Evolutionary conservation across 2,113 vertebrate genomes (phyloP).

Genomic region (Osmerus mordax): DNA sequence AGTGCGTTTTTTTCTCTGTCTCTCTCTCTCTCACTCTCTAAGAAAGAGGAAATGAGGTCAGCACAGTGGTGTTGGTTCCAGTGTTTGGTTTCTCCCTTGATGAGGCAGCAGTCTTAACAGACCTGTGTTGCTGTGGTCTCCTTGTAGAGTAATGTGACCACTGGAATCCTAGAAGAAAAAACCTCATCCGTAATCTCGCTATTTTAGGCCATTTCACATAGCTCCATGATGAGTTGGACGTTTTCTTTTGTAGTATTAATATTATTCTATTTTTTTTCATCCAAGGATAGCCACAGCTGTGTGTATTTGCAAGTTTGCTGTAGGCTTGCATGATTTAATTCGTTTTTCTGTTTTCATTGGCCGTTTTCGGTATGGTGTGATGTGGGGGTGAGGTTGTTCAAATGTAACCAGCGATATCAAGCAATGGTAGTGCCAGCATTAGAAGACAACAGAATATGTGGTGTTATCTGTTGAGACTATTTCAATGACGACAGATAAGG

Average conservation of each 20-base stretch:
- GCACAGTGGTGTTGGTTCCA: constrained; percentile 45
- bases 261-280: not conserved
- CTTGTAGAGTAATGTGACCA: not conserved
- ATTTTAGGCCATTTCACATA: constrained; percentile 11
- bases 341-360: not conserved
- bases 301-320: not conserved
- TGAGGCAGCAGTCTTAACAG: constrained; percentile 15
- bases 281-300: not conserved
- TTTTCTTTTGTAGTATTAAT: not conserved
- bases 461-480: not conserved
- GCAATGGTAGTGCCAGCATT: too few species aligned
- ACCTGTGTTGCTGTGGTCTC: constrained; percentile 11
- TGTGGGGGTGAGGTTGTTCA: too few species aligned
- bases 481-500: not conserved
- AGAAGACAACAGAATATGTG: not conserved
- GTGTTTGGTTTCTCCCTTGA: constrained; percentile 48
- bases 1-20: not conserved
- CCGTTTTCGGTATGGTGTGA: too few species aligned
- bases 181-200: not conserved
- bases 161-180: not conserved
- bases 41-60: constrained; percentile 55
- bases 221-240: not conserved
- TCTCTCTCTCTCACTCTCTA: constrained; percentile 2
- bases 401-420: too few species aligned
- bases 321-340: not conserved